Evolutionary conservation across 2,797 vertebrate genomes (phyloP).

Genomic region (Urocyon cinereoargenteus): DNA sequence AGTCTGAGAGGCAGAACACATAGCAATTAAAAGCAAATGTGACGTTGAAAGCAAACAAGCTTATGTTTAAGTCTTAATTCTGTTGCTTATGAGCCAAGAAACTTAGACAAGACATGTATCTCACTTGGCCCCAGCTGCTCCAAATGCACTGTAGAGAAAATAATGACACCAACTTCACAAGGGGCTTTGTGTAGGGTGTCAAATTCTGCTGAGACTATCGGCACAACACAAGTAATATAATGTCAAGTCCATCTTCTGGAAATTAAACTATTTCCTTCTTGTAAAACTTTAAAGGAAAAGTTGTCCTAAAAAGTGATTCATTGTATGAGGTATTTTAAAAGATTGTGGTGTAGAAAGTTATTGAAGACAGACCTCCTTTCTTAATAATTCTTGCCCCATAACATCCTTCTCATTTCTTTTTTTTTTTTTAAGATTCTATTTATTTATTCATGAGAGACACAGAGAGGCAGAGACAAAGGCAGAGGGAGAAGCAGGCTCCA

Average conservation of each 20-base stretch:
- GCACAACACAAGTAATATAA: background rate
- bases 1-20: background rate
- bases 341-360: background rate
- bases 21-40: background rate
- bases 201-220: background rate
- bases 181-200: background rate
- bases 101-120: background rate
- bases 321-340: background rate
- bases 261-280: background rate
- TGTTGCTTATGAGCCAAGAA: background rate
- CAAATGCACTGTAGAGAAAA: background rate
- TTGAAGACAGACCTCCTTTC: background rate
- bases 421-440: too few relatives aligned
- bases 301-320: background rate
- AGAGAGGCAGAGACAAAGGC: too few relatives aligned
- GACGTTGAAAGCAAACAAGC: slow-evolving; percentile 16
- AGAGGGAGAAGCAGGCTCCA: too few relatives aligned
- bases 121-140: background rate
- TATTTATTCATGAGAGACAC: too few relatives aligned
- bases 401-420: background rate
- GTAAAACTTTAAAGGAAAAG: slow-evolving; percentile 37
- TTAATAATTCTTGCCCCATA: background rate
- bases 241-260: background rate
- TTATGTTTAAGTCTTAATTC: background rate
- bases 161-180: background rate